phyloP scores from a whole-genome alignment of 35 echinoderm and acorn worm genomes.

The Patiria miniata region DNA sequence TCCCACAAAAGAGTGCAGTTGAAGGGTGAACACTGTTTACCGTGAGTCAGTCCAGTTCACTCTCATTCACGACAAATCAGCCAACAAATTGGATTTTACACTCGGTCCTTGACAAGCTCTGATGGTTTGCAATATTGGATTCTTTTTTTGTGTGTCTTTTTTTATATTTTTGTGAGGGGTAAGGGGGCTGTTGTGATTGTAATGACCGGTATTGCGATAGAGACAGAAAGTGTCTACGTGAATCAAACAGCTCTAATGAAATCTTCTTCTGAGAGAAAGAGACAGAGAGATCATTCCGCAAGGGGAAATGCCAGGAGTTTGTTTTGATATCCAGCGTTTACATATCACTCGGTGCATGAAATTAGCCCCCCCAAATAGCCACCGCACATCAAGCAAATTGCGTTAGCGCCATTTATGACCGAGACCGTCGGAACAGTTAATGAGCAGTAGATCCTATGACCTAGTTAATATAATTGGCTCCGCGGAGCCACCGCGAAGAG shows the following conservation, averaged over 20 bases:
- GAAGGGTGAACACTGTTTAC: not conserved
- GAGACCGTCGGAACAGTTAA: not conserved
- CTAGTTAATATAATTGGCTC: slow-evolving; percentile 30
- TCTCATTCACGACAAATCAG: slow-evolving; percentile 2
- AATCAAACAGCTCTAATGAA: too few relatives aligned
- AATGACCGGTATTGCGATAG: too few relatives aligned
- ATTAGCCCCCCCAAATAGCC: not conserved
- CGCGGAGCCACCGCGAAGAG: slow-evolving; percentile 6
- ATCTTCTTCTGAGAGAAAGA: not conserved
- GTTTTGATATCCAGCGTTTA: not conserved
- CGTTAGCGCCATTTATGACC: not conserved
- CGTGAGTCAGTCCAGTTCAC: not conserved
- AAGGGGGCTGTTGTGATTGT: too few relatives aligned
- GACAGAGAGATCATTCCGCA: not conserved
- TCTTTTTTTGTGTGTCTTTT: too few relatives aligned
- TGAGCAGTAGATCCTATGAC: slow-evolving; percentile 5
- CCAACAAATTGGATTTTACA: slow-evolving; percentile 29
- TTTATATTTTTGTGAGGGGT: too few relatives aligned
- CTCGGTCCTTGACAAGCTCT: not conserved
- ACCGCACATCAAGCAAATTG: slow-evolving; percentile 1
- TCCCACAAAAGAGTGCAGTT: too few relatives aligned
- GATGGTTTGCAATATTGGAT: too few relatives aligned
- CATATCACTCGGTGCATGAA: not conserved
- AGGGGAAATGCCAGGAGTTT: not conserved
- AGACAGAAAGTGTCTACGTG: too few relatives aligned